Percentiles rank a stretch among this genome's conserved stretches.
These are phyloP conservation scores for Myotis brandtii DNA, from an alignment of 2,113 vertebrate genomes.

Conservation along the genomic window DNA sequence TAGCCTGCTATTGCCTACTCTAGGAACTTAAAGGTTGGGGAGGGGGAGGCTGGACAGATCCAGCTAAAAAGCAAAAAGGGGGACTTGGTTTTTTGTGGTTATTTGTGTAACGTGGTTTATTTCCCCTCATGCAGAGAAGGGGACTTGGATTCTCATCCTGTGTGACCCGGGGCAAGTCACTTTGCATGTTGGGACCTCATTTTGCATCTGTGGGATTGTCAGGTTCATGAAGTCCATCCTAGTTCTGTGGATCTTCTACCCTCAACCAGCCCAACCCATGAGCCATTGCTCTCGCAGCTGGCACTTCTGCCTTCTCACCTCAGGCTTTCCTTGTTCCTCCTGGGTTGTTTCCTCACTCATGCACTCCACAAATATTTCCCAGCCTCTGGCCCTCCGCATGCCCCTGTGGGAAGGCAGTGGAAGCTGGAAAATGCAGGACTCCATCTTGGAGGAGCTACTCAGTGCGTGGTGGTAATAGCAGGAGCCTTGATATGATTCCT, in stretches of 20 bases:
- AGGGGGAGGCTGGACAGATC: background rate
- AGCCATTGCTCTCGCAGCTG: slow-evolving; percentile 9
- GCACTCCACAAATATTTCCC: slow-evolving; percentile 29
- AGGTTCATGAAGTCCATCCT: background rate
- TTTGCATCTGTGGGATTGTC: background rate
- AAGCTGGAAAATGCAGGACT: background rate
- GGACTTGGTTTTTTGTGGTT: background rate
- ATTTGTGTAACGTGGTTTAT: too few relatives aligned
- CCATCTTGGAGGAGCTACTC: background rate
- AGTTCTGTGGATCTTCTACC: background rate
- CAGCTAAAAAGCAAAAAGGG: background rate
- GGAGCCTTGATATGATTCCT: background rate
- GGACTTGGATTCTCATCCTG: slow-evolving; percentile 15
- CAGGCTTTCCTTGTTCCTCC: slow-evolving; percentile 49
- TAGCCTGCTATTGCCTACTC: background rate
- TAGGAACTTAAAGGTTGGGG: background rate
- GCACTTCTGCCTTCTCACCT: slow-evolving; percentile 27
- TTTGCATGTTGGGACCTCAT: slow-evolving; percentile 14
- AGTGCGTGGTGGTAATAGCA: background rate
- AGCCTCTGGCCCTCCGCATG: background rate
- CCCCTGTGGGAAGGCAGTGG: background rate
- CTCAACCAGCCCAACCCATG: slow-evolving; percentile 29
- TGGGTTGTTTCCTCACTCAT: slow-evolving; percentile 6
- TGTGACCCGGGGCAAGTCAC: background rate
- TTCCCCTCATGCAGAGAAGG: too few relatives aligned